phyloP scores from a whole-genome alignment of 1,140 invertebrate species.

The Tetragonula clypearis region DNA sequence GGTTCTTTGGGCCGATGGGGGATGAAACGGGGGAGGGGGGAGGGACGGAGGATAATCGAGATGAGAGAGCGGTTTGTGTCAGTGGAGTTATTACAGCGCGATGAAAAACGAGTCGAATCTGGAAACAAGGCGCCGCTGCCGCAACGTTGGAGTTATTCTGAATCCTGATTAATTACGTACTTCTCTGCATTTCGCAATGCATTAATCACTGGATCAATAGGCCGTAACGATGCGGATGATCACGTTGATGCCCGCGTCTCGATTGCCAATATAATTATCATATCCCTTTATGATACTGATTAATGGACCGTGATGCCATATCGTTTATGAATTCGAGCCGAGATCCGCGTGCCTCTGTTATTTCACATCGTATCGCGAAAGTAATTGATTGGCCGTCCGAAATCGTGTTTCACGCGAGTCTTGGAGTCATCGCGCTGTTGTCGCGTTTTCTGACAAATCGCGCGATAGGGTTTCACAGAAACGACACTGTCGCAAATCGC shows the following conservation, averaged over 20 bases:
- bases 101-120: constrained; percentile 1
- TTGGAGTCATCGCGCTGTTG: no score
- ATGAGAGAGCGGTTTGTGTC: not conserved
- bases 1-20: not conserved
- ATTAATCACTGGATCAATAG: constrained; percentile 51
- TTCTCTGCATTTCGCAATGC: constrained; percentile 24
- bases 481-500: no score
- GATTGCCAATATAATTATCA: constrained; percentile 52
- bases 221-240: constrained; percentile 49
- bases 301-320: constrained; percentile 48
- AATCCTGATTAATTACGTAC: constrained; percentile 49
- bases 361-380: not conserved
- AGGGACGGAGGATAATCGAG: no score
- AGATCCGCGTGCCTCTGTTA: not conserved
- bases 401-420: not conserved
- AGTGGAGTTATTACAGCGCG: not conserved
- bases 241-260: constrained; percentile 36
- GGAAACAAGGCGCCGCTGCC: not conserved
- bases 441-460: not conserved
- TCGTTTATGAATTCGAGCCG: constrained; percentile 26
- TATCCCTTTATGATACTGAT: constrained; percentile 50
- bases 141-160: constrained; percentile 6
- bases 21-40: not conserved
- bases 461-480: no score
- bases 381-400: not conserved